These are phyloP conservation scores for Pomacea canaliculata DNA, from an alignment of 2,888 invertebrate genomes.

Conservation along the genomic window DNA sequence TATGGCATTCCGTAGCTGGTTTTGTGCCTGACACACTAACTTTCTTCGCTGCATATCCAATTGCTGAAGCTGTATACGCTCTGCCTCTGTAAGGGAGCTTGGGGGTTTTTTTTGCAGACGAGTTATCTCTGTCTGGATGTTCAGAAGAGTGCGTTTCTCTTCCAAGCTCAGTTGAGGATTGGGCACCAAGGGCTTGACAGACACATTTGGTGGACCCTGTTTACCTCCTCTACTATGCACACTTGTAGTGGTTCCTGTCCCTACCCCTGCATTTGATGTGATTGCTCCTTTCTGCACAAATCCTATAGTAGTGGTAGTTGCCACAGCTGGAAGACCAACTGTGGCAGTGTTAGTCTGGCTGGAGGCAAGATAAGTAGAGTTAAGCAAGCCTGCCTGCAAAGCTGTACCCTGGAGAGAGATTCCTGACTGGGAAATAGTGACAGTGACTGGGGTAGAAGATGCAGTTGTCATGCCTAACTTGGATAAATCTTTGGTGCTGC, in stretches of 20 bases:
- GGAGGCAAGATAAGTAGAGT: constrained; percentile 13
- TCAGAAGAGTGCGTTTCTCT: constrained; percentile 64
- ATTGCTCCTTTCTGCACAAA: neutral
- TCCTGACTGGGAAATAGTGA: constrained; percentile 49
- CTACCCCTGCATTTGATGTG: neutral
- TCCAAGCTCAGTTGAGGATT: constrained; percentile 45
- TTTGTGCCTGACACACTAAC: constrained; percentile 80
- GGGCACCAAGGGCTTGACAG: constrained; percentile 37
- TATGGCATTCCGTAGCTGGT: constrained; percentile 67
- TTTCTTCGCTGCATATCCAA: constrained; percentile 80
- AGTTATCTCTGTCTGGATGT: constrained; percentile 80
- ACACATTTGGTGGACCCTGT: constrained; percentile 32
- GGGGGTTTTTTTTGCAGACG: constrained; percentile 75
- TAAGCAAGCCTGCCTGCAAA: constrained; percentile 27
- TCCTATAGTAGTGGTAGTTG: neutral
- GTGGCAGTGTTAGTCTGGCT: constrained; percentile 18
- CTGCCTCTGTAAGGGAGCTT: constrained; percentile 68
- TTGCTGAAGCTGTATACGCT: constrained; percentile 75
- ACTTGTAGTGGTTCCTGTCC: neutral
- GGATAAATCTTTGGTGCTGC: constrained; percentile 7
- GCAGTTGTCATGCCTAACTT: constrained; percentile 30
- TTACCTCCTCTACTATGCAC: neutral
- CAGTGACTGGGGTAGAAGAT: constrained; percentile 44
- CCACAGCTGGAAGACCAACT: neutral
- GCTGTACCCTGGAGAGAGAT: constrained; percentile 31